Evolutionary conservation across 2,888 invertebrate species (phyloP).

Genomic region (Cheilosia vulpina): DNA sequence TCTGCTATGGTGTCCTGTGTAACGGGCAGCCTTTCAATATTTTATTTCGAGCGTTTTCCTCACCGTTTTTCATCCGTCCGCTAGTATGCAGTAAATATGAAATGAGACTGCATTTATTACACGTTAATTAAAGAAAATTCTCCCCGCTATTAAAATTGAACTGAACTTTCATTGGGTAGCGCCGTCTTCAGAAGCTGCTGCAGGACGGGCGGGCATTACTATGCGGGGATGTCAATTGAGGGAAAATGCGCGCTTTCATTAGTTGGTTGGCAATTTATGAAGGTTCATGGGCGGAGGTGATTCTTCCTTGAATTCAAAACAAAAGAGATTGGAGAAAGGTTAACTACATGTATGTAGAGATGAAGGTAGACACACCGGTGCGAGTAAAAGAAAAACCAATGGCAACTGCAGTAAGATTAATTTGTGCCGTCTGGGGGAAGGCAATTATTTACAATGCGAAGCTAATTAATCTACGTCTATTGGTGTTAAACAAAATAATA

Average conservation of each 20-base stretch:
- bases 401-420: constrained; percentile 44
- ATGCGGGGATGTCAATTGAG: constrained; percentile 57
- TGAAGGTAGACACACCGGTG: constrained; percentile 37
- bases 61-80: constrained; percentile 42
- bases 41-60: constrained; percentile 30
- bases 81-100: constrained; percentile 64
- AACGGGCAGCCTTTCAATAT: constrained; percentile 51
- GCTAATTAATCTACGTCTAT: constrained; percentile 66
- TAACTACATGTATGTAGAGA: constrained; percentile 9
- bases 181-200: constrained; percentile 22
- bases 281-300: constrained; percentile 46
- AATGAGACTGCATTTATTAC: constrained; percentile 72
- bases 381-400: not conserved
- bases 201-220: constrained; percentile 42
- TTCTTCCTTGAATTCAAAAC: constrained; percentile 51
- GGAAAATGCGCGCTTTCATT: constrained; percentile 58
- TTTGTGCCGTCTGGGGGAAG: constrained; percentile 55
- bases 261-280: constrained; percentile 39
- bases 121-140: constrained; percentile 71
- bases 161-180: constrained; percentile 44
- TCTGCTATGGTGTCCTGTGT: constrained; percentile 1
- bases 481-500: constrained; percentile 58
- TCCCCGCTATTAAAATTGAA: constrained; percentile 43
- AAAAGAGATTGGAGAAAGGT: constrained; percentile 13
- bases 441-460: constrained; percentile 67